phyloP scores from a whole-genome alignment of 2,797 vertebrate genomes.

The Coendou prehensilis region DNA sequence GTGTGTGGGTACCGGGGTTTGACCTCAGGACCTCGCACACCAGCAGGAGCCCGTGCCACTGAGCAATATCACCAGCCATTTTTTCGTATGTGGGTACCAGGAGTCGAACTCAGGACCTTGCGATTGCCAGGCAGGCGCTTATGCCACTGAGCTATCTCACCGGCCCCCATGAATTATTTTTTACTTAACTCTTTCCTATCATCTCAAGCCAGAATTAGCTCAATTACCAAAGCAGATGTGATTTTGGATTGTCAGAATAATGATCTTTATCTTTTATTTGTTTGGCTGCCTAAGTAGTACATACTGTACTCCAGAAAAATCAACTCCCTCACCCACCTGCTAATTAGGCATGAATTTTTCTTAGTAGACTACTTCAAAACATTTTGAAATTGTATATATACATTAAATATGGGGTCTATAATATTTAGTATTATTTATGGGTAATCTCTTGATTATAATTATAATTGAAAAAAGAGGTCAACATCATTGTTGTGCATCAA shows the following conservation, averaged over 20 bases:
- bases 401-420: not conserved
- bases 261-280: not conserved
- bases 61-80: no score
- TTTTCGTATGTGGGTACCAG: no score
- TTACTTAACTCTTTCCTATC: slow-evolving; percentile 28
- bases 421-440: not conserved
- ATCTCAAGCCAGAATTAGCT: not conserved
- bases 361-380: not conserved
- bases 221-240: not conserved
- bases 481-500: not conserved
- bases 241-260: not conserved
- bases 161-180: not conserved
- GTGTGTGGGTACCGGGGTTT: no score
- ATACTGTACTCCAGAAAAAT: not conserved
- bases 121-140: no score
- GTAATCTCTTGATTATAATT: not conserved
- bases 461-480: not conserved
- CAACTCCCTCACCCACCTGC: not conserved
- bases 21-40: no score
- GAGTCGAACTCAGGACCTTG: no score
- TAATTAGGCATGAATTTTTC: not conserved
- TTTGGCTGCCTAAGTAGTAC: not conserved
- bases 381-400: not conserved
- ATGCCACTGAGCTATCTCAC: no score
- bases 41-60: no score